Evolutionary conservation across 2,113 vertebrate genomes (phyloP).

Genomic region (Pelecanus crispus): DNA sequence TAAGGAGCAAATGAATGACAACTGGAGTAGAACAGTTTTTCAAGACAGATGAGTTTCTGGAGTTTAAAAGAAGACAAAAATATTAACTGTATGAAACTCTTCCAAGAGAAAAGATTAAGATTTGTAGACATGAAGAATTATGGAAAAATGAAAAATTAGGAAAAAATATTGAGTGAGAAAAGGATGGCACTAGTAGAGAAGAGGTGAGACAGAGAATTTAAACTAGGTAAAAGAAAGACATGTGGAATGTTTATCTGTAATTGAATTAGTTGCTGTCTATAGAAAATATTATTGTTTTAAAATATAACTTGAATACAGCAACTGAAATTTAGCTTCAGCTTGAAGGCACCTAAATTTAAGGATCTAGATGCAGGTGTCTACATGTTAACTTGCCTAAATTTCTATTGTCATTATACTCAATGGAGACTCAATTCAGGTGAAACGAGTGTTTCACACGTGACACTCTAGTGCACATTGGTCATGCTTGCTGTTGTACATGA

Average conservation of each 20-base stretch:
- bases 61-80: not conserved
- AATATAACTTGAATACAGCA: not conserved
- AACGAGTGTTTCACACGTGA: not conserved
- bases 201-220: not conserved
- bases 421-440: not conserved
- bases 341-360: not conserved
- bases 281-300: not conserved
- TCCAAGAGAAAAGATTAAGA: not conserved
- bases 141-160: not conserved
- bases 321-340: not conserved
- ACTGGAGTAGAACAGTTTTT: not conserved
- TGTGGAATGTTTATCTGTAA: accelerated
- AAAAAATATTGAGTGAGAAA: not conserved
- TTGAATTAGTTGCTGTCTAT: not conserved
- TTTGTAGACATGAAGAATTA: not conserved
- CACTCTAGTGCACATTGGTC: not conserved
- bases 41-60: not conserved
- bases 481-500: not conserved
- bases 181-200: not conserved
- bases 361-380: not conserved
- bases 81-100: not conserved
- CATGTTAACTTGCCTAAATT: not conserved
- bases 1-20: not conserved
- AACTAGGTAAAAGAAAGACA: not conserved
- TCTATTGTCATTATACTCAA: not conserved